Evolutionary conservation across 1,140 invertebrate species (phyloP).

Genomic region (Lutraria rhynchaena): DNA sequence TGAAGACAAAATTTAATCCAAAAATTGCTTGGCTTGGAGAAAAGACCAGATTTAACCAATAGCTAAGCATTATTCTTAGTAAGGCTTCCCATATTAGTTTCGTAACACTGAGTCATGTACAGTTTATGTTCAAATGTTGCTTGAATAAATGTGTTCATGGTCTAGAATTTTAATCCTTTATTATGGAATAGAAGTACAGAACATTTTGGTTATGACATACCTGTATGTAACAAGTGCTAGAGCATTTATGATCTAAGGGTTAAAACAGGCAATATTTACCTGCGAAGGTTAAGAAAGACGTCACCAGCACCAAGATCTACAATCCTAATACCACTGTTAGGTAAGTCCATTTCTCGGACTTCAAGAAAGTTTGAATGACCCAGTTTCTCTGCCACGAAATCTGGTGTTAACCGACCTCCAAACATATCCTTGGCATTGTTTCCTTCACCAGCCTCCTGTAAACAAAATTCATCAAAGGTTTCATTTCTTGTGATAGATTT

Average conservation of each 20-base stretch:
- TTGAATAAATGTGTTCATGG: not conserved
- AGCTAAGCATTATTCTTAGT: too few relatives aligned
- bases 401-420: constrained; percentile 81
- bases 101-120: too few relatives aligned
- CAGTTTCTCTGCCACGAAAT: constrained; percentile 81
- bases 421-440: constrained; percentile 80
- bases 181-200: too few relatives aligned
- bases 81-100: too few relatives aligned
- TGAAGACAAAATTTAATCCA: too few relatives aligned
- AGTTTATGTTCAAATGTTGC: too few relatives aligned
- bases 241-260: not conserved
- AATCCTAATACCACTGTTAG: constrained; percentile 76
- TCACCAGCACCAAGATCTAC: constrained; percentile 80
- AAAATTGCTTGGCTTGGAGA: too few relatives aligned
- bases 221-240: too few relatives aligned
- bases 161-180: not conserved
- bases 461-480: too few relatives aligned
- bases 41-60: too few relatives aligned
- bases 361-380: constrained; percentile 79
- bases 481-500: too few relatives aligned
- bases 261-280: constrained; percentile 63
- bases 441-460: constrained; percentile 79
- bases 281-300: constrained; percentile 78
- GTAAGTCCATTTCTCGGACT: constrained; percentile 80
- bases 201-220: too few relatives aligned